These are phyloP conservation scores for Galaxias olidus DNA, from an alignment of 2,797 vertebrate species.

Conservation along the genomic window DNA sequence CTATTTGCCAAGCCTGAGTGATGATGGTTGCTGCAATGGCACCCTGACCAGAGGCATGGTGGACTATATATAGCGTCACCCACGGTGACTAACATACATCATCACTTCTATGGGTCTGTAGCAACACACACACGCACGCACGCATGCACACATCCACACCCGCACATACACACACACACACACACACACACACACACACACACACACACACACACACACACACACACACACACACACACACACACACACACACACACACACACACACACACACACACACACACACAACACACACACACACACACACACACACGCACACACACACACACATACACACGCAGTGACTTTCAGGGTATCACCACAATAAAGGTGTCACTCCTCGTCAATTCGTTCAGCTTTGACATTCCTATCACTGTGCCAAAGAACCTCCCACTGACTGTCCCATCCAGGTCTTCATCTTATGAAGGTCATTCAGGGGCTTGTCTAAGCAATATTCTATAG, in stretches of 20 bases:
- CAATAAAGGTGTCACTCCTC: neutral
- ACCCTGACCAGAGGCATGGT: neutral
- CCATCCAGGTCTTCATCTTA: too few relatives aligned
- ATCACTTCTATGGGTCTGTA: too few relatives aligned
- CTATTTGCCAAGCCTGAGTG: neutral
- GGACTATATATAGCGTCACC: conserved; percentile 9
- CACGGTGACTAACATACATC: neutral
- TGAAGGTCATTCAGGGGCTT: too few relatives aligned
- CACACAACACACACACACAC: neutral
- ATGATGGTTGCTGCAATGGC: neutral
- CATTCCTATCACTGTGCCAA: too few relatives aligned
- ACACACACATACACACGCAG: neutral
- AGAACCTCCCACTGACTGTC: too few relatives aligned
- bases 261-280: conserved; percentile 2
- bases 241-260: neutral
- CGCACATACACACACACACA: neutral
- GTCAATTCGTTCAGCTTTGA: neutral
- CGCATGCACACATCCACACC: neutral
- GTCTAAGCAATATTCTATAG: too few relatives aligned
- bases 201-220: neutral
- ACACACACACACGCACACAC: neutral
- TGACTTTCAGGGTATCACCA: neutral
- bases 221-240: neutral
- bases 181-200: neutral
- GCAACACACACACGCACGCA: neutral